Evolutionary conservation across 1,140 invertebrate species (phyloP).

Genomic region (Nephila pilipes): DNA sequence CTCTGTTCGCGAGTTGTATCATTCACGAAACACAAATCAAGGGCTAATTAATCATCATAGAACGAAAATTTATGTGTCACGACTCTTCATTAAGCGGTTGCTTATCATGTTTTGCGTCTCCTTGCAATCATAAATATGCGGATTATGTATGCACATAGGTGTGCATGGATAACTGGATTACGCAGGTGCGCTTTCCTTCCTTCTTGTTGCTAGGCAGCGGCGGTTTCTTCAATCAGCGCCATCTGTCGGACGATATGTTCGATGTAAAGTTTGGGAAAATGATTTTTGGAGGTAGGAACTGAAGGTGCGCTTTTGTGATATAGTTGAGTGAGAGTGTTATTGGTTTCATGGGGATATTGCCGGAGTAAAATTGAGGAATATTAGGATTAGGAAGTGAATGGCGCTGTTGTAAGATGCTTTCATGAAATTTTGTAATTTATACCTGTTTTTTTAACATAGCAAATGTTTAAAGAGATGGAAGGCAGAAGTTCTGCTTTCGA

Average conservation of each 20-base stretch:
- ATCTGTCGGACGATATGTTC: background rate
- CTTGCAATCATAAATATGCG: slow-evolving; percentile 12
- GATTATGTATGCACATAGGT: background rate
- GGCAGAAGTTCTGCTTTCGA: no score
- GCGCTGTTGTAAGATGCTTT: no score
- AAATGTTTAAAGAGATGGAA: no score
- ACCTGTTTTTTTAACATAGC: no score
- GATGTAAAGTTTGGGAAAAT: background rate
- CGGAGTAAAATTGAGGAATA: no score
- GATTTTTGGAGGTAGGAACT: no score
- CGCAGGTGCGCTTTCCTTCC: background rate
- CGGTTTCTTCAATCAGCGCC: background rate
- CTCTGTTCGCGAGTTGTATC: background rate
- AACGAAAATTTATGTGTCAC: slow-evolving; percentile 11
- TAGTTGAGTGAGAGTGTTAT: no score
- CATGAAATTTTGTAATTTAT: no score
- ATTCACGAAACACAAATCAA: slow-evolving; percentile 5
- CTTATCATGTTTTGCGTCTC: slow-evolving; percentile 25
- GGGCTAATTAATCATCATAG: slow-evolving; percentile 6
- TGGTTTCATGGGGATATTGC: no score
- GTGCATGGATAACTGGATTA: slow-evolving; percentile 17
- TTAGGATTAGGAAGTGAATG: no score
- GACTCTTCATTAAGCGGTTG: slow-evolving; percentile 16
- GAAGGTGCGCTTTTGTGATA: no score
- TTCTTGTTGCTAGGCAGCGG: slow-evolving; percentile 1